Evolutionary conservation across 2,113 vertebrate genomes (phyloP).

Genomic region (Nestor notabilis): DNA sequence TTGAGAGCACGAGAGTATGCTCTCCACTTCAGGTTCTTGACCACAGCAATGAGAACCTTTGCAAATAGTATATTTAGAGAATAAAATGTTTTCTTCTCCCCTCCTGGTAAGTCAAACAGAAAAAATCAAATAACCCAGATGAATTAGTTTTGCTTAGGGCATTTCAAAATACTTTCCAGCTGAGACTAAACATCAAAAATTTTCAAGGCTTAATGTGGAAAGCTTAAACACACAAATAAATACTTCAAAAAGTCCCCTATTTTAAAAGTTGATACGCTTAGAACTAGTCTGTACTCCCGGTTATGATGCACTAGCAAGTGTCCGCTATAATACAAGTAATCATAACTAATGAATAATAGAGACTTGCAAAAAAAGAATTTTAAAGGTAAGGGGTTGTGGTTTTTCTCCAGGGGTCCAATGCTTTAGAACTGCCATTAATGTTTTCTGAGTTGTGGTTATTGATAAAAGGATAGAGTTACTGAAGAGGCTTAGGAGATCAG

Average conservation of each 20-base stretch:
- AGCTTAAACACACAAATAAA: not conserved
- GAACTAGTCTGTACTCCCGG: not conserved
- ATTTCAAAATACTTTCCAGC: not conserved
- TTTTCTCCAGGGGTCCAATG: not conserved
- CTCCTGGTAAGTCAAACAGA: not conserved
- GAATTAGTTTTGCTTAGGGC: not conserved
- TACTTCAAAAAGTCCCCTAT: not conserved
- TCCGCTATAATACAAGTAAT: not conserved
- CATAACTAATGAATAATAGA: not conserved
- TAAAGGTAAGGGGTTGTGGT: not conserved
- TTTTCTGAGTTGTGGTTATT: not conserved
- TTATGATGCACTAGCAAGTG: not conserved
- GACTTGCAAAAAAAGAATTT: not conserved
- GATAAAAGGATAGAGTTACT: not conserved
- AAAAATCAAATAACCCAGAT: not conserved
- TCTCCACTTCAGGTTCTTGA: not conserved
- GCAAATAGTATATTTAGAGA: not conserved
- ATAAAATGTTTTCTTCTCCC: not conserved
- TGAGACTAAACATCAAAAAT: not conserved
- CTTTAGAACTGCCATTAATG: not conserved
- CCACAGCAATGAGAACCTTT: not conserved
- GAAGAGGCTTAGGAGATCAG: not conserved
- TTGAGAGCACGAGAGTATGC: not conserved
- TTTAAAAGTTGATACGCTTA: not conserved
- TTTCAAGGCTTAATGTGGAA: not conserved